Conservation (phyloP, 2,113 vertebrate species). For the Oreocharis arfaki region DNA sequence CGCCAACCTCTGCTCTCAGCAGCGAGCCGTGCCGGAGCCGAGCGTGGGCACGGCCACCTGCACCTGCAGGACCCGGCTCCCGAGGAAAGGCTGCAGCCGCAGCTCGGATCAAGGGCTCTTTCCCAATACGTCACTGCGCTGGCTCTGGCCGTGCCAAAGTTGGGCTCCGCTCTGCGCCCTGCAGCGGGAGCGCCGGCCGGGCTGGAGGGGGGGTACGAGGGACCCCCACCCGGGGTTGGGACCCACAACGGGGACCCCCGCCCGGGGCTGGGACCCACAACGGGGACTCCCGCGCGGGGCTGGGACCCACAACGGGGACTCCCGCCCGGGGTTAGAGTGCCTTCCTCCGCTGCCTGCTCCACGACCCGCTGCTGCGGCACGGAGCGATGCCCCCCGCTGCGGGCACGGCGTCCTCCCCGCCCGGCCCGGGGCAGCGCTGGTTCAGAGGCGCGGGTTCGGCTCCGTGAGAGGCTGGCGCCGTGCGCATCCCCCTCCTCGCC, state of each 20-base stretch:
- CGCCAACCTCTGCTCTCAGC: not conserved
- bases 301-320: too few relatives aligned
- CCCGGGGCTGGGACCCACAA: too few relatives aligned
- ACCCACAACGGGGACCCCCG: rapidly evolving
- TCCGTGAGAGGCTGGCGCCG: rapidly evolving
- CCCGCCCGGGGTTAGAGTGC: not conserved
- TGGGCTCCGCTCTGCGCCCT: not conserved
- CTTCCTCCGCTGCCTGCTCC: not conserved
- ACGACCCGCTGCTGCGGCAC: not conserved
- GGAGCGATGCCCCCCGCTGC: too few relatives aligned
- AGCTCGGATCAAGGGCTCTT: rapidly evolving
- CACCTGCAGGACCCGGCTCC: not conserved
- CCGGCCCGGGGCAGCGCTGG: not conserved
- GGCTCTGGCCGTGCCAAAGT: not conserved
- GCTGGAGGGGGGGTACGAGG: not conserved
- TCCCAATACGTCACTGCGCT: not conserved
- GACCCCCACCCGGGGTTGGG: rapidly evolving
- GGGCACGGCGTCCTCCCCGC: not conserved
- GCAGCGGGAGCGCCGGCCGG: not conserved
- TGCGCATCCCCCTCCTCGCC: not conserved
- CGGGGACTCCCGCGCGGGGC: too few relatives aligned
- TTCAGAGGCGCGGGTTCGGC: not conserved
- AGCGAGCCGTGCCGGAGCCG: not conserved
- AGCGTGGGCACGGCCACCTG: rapidly evolving
- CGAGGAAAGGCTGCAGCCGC: rapidly evolving